Evolutionary conservation across 1,140 invertebrate species (phyloP), one percentile per base, ranked within the genome.

Genomic region (Drosophila leontia): DNA sequence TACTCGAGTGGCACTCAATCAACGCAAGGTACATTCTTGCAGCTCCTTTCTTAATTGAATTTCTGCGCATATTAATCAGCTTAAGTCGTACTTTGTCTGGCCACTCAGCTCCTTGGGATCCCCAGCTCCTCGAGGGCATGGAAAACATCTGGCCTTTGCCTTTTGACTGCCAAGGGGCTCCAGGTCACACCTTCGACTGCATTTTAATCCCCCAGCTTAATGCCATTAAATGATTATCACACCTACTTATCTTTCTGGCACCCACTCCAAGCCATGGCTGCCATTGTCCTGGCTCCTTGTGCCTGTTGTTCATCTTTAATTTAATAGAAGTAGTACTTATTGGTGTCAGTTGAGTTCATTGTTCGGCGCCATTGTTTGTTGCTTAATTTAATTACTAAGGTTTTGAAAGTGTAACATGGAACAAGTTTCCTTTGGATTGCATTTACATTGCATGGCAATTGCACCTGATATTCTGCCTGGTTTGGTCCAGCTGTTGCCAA

Each of bases 201-300:
- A 83, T 57, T 87, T 88, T 83, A 80, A 88, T 80, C 60, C 75
- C 55, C 15, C 69, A 41, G 53, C 64, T 87, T 88, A 88, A 87
- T 88, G 71, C 77, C 58, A 88, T 87, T 87, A 87, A 87, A 78
- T 70, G 71, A 83, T 87, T 88, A 87, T 88, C 76, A 77, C 83
- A 87, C 84, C 80, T 88, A 55, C 75, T 68, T 57, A 19, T 59
- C 37, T 61, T 68, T 5, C 15, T 37, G 32, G 3, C 13, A 23
- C 53, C 26, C 64, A 34, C 64, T 61, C 5, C 55, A 60, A 11
- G 34, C 44, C 6, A 7, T n/a, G 35, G n/a, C 23, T 29, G 34
- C 45, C 34, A 39, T 61, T 77, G 50, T 39, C 42, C 35, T 19
- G 69, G 44, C 42, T 39, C 29, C 45, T 37, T 39, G 48, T 62